phyloP scores from a whole-genome alignment of 2,888 invertebrate genomes.

The Crocallis elinguaria region DNA sequence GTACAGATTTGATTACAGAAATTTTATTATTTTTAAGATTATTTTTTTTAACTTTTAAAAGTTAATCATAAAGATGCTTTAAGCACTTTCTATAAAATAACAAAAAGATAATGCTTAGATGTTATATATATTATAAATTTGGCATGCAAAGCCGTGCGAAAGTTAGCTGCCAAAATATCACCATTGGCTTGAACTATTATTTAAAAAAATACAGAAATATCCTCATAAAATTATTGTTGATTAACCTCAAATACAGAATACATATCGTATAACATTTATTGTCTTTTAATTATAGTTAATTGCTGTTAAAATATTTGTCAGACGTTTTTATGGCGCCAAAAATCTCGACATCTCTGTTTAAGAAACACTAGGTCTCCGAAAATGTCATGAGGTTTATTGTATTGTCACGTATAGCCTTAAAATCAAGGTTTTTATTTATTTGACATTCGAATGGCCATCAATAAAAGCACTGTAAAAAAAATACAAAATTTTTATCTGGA shows the following conservation, averaged over 20 bases:
- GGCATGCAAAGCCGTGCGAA: neutral
- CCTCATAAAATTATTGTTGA: neutral
- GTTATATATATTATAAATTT: neutral
- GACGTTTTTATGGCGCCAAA: conserved; percentile 9
- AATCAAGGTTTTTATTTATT: conserved; percentile 23
- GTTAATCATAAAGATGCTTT: too few species aligned
- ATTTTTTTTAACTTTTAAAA: too few species aligned
- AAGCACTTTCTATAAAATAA: neutral
- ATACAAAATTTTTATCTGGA: too few species aligned
- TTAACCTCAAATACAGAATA: conserved; percentile 16
- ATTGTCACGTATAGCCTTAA: conserved; percentile 15
- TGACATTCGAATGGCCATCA: neutral
- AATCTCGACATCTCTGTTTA: conserved; percentile 12
- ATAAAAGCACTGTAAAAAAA: conserved; percentile 3
- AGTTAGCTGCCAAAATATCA: neutral
- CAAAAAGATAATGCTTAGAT: neutral
- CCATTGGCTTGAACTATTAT: neutral
- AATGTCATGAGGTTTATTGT: conserved; percentile 25
- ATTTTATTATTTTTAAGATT: too few species aligned
- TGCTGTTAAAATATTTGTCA: conserved; percentile 18
- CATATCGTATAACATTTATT: conserved; percentile 20
- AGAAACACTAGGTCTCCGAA: conserved; percentile 14
- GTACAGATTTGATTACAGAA: too few species aligned
- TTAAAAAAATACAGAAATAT: neutral
- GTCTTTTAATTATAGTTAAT: conserved; percentile 22